Base-by-base conservation (phyloP, 2,113 vertebrate species). In the Larimichthys polyactis region DNA sequence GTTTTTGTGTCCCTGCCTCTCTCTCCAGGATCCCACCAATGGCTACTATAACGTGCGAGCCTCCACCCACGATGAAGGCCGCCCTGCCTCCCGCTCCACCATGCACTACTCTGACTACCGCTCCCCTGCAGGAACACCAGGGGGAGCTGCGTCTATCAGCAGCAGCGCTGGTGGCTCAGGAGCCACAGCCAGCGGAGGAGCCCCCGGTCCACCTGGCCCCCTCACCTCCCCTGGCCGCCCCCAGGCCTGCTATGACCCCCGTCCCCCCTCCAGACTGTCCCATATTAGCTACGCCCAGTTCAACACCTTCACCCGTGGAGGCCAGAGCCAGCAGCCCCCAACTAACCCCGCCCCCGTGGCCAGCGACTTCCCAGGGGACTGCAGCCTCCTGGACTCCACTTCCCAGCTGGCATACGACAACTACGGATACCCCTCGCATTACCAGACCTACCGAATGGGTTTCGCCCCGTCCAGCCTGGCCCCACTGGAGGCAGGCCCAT, bases 21-120 rank as follows among this genome's bases (percentile, higher is more conserved):
- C 11, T 65, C 62, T 65, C 4, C 87, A 99, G 98, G 98, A 98
- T 85, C 98, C 98, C 10, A 98, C 97, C 52, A 99, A 99, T 0
- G 97, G 98, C 84, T 99, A 99, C 94, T 99, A 99, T 93, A 99
- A 99, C 0, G 97, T 99, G 1, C 96, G 97, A 0, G 98, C 98
- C 46, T 95, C 95, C 59, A 95, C 95, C 52, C 97, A 98, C 0
- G 97, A 99, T 46, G 97, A 99, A 58, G 93, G 93, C 29, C 96
- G 97, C 0, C 97, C 97, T 0, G 94, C 96, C 1, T 98, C 97
- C 14, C 96, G 97, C 87, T 95, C 97, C 12, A 97, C 97, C 5
- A 95, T 98, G 90, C 97, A 98, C 48, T 99, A 99, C 71, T 81
- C 96, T 0, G 98, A 99, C 90, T 98, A 98, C 91, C 96, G 97